A percentile compares a stretch with the other conserved stretches of the same genome.
These are phyloP conservation scores for Cremastinae sp. DNA, from an alignment of 2,888 invertebrate species.

Conservation along the genomic window DNA sequence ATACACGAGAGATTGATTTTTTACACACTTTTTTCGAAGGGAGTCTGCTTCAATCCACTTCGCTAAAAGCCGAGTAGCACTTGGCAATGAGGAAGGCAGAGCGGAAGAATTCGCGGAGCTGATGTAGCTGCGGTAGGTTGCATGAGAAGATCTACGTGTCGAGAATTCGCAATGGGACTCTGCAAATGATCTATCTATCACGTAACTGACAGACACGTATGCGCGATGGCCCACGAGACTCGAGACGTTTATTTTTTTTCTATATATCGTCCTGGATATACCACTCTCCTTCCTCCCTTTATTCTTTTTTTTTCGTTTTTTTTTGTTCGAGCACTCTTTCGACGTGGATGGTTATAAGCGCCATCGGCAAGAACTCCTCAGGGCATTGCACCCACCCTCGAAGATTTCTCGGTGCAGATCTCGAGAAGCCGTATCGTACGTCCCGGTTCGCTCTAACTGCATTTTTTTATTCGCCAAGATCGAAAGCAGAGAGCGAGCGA, in stretches of 20 bases:
- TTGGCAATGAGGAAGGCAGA: slow-evolving; percentile 33
- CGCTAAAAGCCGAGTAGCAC: background rate
- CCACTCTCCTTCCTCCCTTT: slow-evolving; percentile 17
- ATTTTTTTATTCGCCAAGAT: slow-evolving; percentile 17
- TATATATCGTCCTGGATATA: slow-evolving; percentile 15
- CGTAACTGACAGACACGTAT: slow-evolving; percentile 68
- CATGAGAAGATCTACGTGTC: slow-evolving; percentile 69
- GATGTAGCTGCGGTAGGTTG: slow-evolving; percentile 60
- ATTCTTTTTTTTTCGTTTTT: background rate
- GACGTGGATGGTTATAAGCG: slow-evolving; percentile 69
- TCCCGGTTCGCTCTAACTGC: slow-evolving; percentile 44
- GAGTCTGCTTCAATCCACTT: slow-evolving; percentile 4
- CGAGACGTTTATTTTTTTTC: slow-evolving; percentile 26
- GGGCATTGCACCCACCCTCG: slow-evolving; percentile 68
- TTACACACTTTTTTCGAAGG: background rate
- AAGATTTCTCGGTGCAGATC: slow-evolving; percentile 62
- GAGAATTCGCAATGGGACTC: slow-evolving; percentile 65
- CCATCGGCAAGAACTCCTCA: slow-evolving; percentile 65
- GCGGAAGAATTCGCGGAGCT: slow-evolving; percentile 17
- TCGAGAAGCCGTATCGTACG: slow-evolving; percentile 45
- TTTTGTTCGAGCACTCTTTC: slow-evolving; percentile 59
- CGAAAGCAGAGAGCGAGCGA: background rate
- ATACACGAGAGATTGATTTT: background rate
- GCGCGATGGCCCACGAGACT: slow-evolving; percentile 51
- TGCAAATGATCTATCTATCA: slow-evolving; percentile 69